phyloP scores from a whole-genome alignment of 2,888 invertebrate species.

The Campaea margaritaria region DNA sequence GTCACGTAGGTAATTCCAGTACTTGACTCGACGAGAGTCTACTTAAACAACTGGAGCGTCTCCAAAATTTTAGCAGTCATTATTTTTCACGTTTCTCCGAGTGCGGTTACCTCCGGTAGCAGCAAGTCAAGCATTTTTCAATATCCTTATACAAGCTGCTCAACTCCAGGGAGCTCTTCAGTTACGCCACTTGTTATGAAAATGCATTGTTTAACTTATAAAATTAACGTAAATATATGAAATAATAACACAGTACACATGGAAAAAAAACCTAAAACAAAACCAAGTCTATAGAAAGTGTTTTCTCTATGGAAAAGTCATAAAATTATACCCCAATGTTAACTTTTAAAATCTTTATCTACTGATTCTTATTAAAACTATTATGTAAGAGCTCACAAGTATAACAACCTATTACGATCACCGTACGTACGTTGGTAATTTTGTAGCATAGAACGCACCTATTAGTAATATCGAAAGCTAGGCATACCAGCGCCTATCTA shows the following conservation, averaged over 20 bases:
- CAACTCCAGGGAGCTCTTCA: slow-evolving; percentile 36
- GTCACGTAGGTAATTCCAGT: slow-evolving; percentile 27
- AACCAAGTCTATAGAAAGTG: no score
- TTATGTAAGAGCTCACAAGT: neutral
- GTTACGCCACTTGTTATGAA: slow-evolving; percentile 11
- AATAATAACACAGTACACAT: neutral
- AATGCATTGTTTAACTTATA: slow-evolving; percentile 5
- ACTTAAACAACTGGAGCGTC: slow-evolving; percentile 54
- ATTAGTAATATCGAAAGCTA: slow-evolving; percentile 17
- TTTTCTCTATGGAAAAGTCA: no score
- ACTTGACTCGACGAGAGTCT: slow-evolving; percentile 38
- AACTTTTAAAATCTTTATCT: no score
- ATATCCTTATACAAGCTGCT: slow-evolving; percentile 38
- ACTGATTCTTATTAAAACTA: no score
- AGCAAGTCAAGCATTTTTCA: slow-evolving; percentile 50
- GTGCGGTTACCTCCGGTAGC: slow-evolving; percentile 46
- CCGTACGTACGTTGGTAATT: neutral
- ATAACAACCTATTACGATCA: slow-evolving; percentile 12
- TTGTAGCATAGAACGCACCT: slow-evolving; percentile 5
- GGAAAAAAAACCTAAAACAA: neutral
- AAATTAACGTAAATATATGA: neutral
- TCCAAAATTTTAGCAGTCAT: slow-evolving; percentile 56
- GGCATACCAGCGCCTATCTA: slow-evolving; percentile 30
- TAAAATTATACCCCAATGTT: no score
- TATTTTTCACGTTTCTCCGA: slow-evolving; percentile 55